Base-by-base conservation (phyloP, 2,113 vertebrate genomes). In the Tylochromis polylepis region DNA sequence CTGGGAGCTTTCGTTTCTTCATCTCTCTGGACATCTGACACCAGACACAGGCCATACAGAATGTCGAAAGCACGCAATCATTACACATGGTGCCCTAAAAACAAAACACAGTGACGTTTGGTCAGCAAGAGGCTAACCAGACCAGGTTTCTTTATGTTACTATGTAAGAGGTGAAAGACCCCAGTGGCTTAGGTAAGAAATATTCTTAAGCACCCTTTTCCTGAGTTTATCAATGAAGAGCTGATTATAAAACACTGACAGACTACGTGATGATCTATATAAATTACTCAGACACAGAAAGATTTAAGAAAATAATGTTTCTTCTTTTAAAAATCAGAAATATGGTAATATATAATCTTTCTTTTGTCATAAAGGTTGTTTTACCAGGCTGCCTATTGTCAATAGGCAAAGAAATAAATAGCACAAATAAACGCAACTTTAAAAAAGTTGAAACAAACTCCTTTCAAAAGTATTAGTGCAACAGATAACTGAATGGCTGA, bases 21-120 rank as follows among this genome's bases (percentile, higher is more conserved):
- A 95, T 93, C 89, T 96, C 95, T 72, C 94, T 85, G 56, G 94
- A 89, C 91, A 96, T 94, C 83, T 96, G 95, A 22, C 95, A 95
- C 95, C 95, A 96, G 87, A 9, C 5, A 49, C 95, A 96, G 18
- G 31, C 0, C 0, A 0, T 0, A 5, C 95, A 96, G 91, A 29
- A 95, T 60, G 82, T 89, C 1, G 94, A 11, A 2, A 4, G 79
- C 29, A 90, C 0, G 1, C 95, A 96, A 89, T 96, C 95, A 0
- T 2, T 8, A 11, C 84, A 94, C 49, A 96, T 88, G 67, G 75
- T 81, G 5, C 84, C 95, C 95, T 95, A 87, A 41, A 81, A 5
- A 36, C 2, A 8, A 3, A 56, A 15, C 1, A 65, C 22, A 22
- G 31, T 0, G 7, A 31, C 0, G 4, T 16, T 15, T 53, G 62